Evolutionary conservation across 2,888 invertebrate genomes (phyloP), one percentile per base, ranked within the genome.

Genomic region (Mythimna impura): DNA sequence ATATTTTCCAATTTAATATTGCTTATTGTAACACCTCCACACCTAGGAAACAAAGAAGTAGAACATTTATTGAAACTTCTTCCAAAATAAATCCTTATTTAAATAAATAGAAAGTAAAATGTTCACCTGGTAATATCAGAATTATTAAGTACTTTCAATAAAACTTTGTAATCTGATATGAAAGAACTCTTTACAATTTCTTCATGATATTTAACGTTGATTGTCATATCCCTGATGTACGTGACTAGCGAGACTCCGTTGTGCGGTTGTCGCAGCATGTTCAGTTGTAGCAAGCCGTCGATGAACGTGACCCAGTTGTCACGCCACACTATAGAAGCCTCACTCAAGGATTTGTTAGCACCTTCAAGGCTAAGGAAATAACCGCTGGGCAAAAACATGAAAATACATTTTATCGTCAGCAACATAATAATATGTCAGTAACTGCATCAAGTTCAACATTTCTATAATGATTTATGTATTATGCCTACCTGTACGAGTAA

Each of bases 291-390:
- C 96, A 99, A 97, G 0, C 97, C 97, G 91, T 99, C 98, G 86
- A 99, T 95, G 87, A 98, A 98, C 6, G 98, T 97, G 0, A 98
- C 97, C 98, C 98, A 99, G 90, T 98, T 98, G 71, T 97, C 97
- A n/a, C 96, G 94, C 98, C 98, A 98, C 58, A 91, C 88, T 0
- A 97, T 78, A 43, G 84, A 70, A 5, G 93, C 96, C 40, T 88
- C 85, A 2, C 86, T 90, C 17, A 91, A 68, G 1, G 81, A 64
- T 10, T 80, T 61, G 71, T 89, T 86, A 2, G 79, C 71, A 12
- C 69, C 73, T 7, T 72, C 67, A 34, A 93, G 89, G 63, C 86
- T 88, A 5, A 87, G 82, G 75, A 93, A 93, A 52, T 88, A 83
- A 5, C 85, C 90, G 40, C 93, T 93, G 82, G 14, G 8, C 1